These are phyloP conservation scores for Polypedilum vanderplanki DNA, from an alignment of 1,140 invertebrate genomes.

Conservation along the genomic window DNA sequence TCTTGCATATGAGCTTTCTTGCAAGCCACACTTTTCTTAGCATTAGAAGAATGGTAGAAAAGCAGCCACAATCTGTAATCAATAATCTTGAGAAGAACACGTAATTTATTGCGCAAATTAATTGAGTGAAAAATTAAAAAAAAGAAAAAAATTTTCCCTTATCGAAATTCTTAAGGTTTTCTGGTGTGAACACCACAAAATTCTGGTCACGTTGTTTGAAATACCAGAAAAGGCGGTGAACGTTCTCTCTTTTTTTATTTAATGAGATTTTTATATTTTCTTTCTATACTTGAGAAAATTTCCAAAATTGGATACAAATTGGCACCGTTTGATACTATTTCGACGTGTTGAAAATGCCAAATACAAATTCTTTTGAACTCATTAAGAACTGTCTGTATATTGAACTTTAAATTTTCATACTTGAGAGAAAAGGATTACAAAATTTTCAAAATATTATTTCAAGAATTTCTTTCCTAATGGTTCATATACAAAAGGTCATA, in stretches of 20 bases:
- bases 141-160: not conserved
- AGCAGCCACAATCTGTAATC: not conserved
- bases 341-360: too few relatives aligned
- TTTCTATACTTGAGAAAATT: too few relatives aligned
- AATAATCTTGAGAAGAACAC: constrained; percentile 4
- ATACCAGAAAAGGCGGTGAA: not conserved
- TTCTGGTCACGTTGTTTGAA: constrained; percentile 24
- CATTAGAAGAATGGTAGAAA: not conserved
- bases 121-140: constrained; percentile 27
- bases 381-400: too few relatives aligned
- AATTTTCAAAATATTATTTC: too few relatives aligned
- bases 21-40: not conserved
- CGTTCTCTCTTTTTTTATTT: not conserved
- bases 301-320: too few relatives aligned
- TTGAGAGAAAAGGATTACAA: too few relatives aligned
- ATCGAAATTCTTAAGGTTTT: not conserved
- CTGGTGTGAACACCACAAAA: not conserved
- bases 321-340: too few relatives aligned
- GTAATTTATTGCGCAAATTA: constrained; percentile 27
- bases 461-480: too few relatives aligned
- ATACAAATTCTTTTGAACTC: too few relatives aligned
- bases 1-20: not conserved
- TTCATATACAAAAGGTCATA: too few relatives aligned
- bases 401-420: too few relatives aligned
- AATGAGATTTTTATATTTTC: constrained; percentile 5